Conservation (phyloP, 1,140 invertebrate genomes). For the Arion vulgaris region DNA sequence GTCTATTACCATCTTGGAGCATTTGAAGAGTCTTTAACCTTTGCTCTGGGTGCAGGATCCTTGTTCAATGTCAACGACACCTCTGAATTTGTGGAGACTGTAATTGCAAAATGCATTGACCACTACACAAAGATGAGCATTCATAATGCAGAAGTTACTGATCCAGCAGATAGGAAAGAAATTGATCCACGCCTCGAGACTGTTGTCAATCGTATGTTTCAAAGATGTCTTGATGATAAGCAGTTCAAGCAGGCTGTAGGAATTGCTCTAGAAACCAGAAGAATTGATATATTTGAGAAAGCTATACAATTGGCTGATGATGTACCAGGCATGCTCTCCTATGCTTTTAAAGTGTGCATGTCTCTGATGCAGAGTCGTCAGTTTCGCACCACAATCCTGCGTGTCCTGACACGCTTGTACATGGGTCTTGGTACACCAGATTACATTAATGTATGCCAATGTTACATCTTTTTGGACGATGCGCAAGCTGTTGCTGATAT, state of each 20-base stretch:
- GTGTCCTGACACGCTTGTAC: conserved; percentile 91
- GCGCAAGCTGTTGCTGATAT: conserved; percentile 91
- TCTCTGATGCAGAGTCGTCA: conserved; percentile 93
- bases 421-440: conserved; percentile 88
- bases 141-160: conserved; percentile 74
- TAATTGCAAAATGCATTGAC: conserved; percentile 95
- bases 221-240: conserved; percentile 92
- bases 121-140: conserved; percentile 92
- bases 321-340: conserved; percentile 89
- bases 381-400: conserved; percentile 91
- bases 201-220: conserved; percentile 97
- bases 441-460: conserved; percentile 94
- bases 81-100: conserved; percentile 97
- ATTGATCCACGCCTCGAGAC: conserved; percentile 92
- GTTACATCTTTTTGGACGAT: conserved; percentile 96
- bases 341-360: conserved; percentile 96
- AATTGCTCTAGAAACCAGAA: conserved; percentile 92
- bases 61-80: conserved; percentile 94
- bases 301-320: conserved; percentile 93
- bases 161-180: conserved; percentile 76
- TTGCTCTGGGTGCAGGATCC: conserved; percentile 92
- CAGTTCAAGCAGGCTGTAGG: conserved; percentile 90
- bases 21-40: conserved; percentile 95
- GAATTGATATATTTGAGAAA: conserved; percentile 96
- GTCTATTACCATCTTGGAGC: conserved; percentile 98